These are phyloP conservation scores for Hippolais icterina DNA, from an alignment of 2,113 vertebrate genomes.

Conservation along the genomic window DNA sequence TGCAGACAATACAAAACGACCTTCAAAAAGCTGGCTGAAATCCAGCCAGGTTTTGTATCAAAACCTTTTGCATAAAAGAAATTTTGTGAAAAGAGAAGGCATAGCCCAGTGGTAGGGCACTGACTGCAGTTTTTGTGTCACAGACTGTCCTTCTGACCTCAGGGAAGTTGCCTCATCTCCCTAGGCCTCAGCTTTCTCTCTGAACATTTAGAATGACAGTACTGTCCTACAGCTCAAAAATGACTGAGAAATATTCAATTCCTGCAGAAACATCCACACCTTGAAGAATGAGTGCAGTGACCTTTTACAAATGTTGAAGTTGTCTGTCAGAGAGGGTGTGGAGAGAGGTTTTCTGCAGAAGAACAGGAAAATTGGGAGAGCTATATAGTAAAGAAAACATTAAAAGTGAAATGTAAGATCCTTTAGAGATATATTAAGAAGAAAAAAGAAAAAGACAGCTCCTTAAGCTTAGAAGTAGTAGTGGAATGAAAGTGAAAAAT, in stretches of 20 bases:
- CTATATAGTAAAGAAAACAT: neutral
- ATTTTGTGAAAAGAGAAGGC: neutral
- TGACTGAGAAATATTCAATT: slow-evolving; percentile 27
- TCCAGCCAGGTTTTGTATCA: neutral
- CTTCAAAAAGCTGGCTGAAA: slow-evolving; percentile 22
- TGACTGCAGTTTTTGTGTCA: neutral
- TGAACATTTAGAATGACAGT: slow-evolving; percentile 1
- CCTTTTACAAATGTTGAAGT: neutral
- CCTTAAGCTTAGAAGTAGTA: neutral
- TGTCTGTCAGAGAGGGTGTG: neutral
- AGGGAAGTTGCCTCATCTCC: neutral
- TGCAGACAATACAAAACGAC: slow-evolving; percentile 7
- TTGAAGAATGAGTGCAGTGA: slow-evolving; percentile 16
- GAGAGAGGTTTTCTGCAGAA: neutral
- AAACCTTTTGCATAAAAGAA: slow-evolving; percentile 1
- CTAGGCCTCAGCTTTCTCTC: neutral
- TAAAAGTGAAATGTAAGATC: neutral
- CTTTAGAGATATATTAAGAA: neutral
- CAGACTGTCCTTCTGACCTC: neutral
- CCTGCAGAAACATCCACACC: neutral
- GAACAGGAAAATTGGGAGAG: neutral
- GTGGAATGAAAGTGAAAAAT: neutral
- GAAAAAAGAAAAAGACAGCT: neutral
- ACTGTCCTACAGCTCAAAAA: slow-evolving; percentile 8
- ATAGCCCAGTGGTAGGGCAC: neutral